Base-by-base conservation (phyloP, 2,888 invertebrate species). In the Plebejus argus region DNA sequence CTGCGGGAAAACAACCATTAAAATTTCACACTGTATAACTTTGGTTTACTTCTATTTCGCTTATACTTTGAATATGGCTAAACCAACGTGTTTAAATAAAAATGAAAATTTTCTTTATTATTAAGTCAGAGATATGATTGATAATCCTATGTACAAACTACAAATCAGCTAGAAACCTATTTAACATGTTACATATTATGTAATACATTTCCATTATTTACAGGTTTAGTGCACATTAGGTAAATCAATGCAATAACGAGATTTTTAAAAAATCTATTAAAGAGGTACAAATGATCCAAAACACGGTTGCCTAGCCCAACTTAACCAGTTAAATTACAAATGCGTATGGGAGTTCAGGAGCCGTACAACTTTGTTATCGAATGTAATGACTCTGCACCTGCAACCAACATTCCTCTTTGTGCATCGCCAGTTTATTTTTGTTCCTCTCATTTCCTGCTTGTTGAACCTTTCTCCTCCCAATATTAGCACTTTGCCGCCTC, bases 401-500 rank as follows among this genome's bases (percentile, higher is more conserved):
- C 87, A 87, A n/a, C 83, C 85, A 58, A 84, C 83, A 76, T 84
- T 84, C 77, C 82, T 71, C 39, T 28, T 84, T 4, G 82, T 80
- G 78, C 86, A 86, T 2, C 83, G 79, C 85, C 85, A 85, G 15
- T 80, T 58, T 20, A 78, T 74, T 56, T 78, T 78, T 18, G 74
- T 10, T 28, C 76, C 77, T 15, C 23, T 71, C 1, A 45, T 45
- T n/a, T 45, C 58, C 18, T 80, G 79, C 7, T 76, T 53, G 76
- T 80, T 80, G 58, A 77, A 80, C 12, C 78, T 45, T 39, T 80
- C 78, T 0, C 79, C 79, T 7, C 77, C 58, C 10, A 79, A 23
- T 7, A 80, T 76, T n/a, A 80, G 45, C 8, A 79, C 79, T 28
- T 28, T 35, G 23, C 77, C 66, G 28, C 80, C 80, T 10, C 35